Base-by-base conservation (phyloP, 2,888 invertebrate genomes). In the Dimorphilus gyrociliatus region DNA sequence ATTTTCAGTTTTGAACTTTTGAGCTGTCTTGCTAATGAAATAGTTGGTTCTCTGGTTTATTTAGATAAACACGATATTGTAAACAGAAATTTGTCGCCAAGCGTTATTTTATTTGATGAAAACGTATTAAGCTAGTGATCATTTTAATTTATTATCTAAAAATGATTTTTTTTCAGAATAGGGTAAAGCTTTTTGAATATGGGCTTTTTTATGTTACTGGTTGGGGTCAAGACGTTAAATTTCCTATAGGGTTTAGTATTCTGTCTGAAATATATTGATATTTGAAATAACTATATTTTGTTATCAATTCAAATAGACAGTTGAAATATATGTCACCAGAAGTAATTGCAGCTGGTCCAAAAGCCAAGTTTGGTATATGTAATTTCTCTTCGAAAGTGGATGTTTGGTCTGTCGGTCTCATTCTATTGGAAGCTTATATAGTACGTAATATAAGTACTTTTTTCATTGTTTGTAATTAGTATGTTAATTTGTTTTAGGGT, bases 141-240 rank as follows among this genome's bases (percentile, higher is more conserved):
- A 8, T 10, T 10, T 10, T 21, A 21, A 10, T 21, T 10, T 21
- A 21, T 21, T 8, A 8, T n/a, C 21, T 21, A n/a, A 8, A 10
- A n/a, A 8, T 7, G 14, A 12, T 23, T 7, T 34, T n/a, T 30
- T 42, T 23, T 30, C 46, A 63, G 59, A 45, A 50, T 12, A 37
- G 73, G 52, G 75, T 81, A 0, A 85, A 88, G 55, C 60, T 94
- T 19, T 82, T 81, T 47, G 84, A 86, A 62, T 90, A 81, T 68
- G 92, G 90, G n/a, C 64, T 90, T 44, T 84, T 78, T 61, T 75
- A 79, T 47, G 84, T 90, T 79, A 86, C 88, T 12, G 78, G 76
- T 45, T 69, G 71, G 53, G 88, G 86, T 10, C 73, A 71, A 50
- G 75, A 81, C 57, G 84, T 92, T 2, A 73, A 80, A 10, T 90